A percentile compares a stretch with the other conserved stretches of the same genome.
These are phyloP conservation scores for Sardina pilchardus DNA, from an alignment of 2,113 vertebrate genomes.

Conservation along the genomic window DNA sequence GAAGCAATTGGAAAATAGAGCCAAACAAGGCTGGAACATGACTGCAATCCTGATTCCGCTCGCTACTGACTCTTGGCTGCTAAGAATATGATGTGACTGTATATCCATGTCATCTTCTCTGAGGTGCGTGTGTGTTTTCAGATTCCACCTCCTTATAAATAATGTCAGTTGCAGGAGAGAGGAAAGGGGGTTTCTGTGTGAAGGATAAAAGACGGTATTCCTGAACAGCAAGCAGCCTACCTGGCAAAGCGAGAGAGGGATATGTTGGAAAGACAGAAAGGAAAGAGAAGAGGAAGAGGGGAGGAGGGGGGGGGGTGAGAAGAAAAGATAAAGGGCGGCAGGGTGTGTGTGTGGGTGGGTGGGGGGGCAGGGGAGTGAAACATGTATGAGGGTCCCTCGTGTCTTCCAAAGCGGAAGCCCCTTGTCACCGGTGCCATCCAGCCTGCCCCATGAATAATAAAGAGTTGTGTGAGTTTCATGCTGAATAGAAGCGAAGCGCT, in stretches of 20 bases:
- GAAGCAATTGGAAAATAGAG: background rate
- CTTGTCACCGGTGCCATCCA: conserved; percentile 17
- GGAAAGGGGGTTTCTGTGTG: background rate
- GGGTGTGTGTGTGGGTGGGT: background rate
- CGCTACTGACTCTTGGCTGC: background rate
- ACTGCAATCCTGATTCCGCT: background rate
- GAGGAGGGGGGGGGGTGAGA: background rate
- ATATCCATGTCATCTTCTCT: background rate
- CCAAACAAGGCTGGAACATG: background rate
- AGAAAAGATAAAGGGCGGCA: background rate
- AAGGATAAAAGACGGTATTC: background rate
- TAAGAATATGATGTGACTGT: background rate
- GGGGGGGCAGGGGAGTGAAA: background rate
- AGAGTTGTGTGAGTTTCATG: conserved; percentile 21
- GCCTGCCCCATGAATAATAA: conserved; percentile 41
- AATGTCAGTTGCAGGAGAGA: background rate
- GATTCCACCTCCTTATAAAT: background rate
- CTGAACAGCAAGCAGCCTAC: background rate
- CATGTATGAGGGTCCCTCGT: conserved; percentile 12
- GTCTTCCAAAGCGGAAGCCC: conserved; percentile 28
- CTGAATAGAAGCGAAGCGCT: background rate
- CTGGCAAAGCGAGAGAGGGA: background rate
- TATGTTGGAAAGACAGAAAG: background rate
- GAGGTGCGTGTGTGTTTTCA: background rate
- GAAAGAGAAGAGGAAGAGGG: background rate